A percentile compares a stretch with the other conserved stretches of the same genome.
phyloP scores from a whole-genome alignment of 1,140 invertebrate species.

The Drosophila bocki region DNA sequence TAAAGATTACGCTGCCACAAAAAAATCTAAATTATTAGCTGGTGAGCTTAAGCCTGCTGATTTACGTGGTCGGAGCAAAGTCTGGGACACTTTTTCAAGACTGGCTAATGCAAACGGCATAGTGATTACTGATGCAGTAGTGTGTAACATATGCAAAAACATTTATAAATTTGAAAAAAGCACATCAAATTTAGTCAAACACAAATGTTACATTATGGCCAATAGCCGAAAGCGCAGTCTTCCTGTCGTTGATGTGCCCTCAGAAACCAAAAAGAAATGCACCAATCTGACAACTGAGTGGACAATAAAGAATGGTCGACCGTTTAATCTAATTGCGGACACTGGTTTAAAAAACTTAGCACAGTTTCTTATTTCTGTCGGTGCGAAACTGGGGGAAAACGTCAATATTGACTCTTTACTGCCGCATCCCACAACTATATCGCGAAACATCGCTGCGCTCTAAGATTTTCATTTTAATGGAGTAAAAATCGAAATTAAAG shows the following conservation, averaged over 20 bases:
- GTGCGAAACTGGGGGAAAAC: constrained; percentile 2
- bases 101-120: constrained; percentile 5
- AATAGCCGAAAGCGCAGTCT: constrained; percentile 7
- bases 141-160: constrained; percentile 4
- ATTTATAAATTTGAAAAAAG: constrained; percentile 15
- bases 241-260: constrained; percentile 5
- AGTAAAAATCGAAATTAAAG: background rate
- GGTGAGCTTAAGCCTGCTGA: background rate
- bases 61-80: constrained; percentile 2
- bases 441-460: constrained; percentile 4
- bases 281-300: constrained; percentile 15
- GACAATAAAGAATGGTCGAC: constrained; percentile 13
- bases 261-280: background rate
- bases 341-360: constrained; percentile 9
- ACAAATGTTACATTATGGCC: constrained; percentile 15
- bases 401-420: constrained; percentile 3
- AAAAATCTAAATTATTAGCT: constrained; percentile 1
- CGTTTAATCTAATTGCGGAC: constrained; percentile 10
- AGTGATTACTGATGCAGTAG: background rate
- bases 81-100: background rate
- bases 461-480: constrained; percentile 8
- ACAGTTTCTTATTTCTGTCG: constrained; percentile 15
- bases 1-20: too few relatives aligned
- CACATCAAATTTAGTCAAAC: constrained; percentile 18
- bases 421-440: constrained; percentile 9